Evolutionary conservation across 2,888 invertebrate species (phyloP).

Genomic region (Andricus curvator): DNA sequence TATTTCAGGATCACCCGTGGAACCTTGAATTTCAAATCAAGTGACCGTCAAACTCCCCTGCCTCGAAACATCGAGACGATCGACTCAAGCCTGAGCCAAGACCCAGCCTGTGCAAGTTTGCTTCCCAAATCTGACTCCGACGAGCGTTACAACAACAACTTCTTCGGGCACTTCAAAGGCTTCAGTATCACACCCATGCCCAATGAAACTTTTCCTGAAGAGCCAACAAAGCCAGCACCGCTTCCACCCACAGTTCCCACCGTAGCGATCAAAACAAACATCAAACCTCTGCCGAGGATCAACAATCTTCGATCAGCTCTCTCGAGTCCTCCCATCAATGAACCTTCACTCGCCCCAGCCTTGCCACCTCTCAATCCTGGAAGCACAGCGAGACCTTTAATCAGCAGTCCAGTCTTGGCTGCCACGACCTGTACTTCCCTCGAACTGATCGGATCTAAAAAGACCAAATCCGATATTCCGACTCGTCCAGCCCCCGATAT

Average conservation of each 20-base stretch:
- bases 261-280: slow-evolving; percentile 72
- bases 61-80: slow-evolving; percentile 73
- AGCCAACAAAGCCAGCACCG: slow-evolving; percentile 82
- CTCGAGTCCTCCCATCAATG: slow-evolving; percentile 48
- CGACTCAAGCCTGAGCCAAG: slow-evolving; percentile 73
- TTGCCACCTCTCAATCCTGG: slow-evolving; percentile 84
- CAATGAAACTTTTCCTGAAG: slow-evolving; percentile 68
- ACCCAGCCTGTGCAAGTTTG: slow-evolving; percentile 75
- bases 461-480: slow-evolving; percentile 57
- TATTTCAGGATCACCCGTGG: slow-evolving; percentile 69
- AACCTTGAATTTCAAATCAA: slow-evolving; percentile 71
- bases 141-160: slow-evolving; percentile 81
- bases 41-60: slow-evolving; percentile 71
- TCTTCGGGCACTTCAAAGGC: slow-evolving; percentile 93
- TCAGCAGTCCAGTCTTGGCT: slow-evolving; percentile 90
- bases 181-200: slow-evolving; percentile 87
- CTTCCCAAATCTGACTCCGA: slow-evolving; percentile 72
- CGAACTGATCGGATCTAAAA: slow-evolving; percentile 84
- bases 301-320: slow-evolving; percentile 58
- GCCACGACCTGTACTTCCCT: slow-evolving; percentile 90
- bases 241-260: slow-evolving; percentile 82
- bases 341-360: slow-evolving; percentile 76
- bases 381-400: slow-evolving; percentile 85
- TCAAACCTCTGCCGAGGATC: slow-evolving; percentile 63
- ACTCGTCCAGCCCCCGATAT: slow-evolving; percentile 81